Conservation (phyloP, 2,113 vertebrate species). For the Varanus komodoensis region DNA sequence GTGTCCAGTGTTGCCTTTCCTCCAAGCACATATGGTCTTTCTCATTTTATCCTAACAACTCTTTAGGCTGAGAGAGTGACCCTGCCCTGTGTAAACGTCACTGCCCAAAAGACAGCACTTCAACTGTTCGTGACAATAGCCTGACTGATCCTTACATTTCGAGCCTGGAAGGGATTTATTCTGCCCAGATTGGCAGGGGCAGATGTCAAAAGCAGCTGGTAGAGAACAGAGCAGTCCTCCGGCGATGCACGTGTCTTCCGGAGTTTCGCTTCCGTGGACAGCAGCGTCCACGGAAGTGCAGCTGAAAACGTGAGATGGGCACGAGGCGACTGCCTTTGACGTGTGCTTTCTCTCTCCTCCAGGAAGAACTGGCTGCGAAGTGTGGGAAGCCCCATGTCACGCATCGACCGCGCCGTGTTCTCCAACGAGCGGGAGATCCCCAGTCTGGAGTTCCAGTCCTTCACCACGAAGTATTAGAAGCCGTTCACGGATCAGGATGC, state of each 20-base stretch:
- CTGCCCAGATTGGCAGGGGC: neutral
- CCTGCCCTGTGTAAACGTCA: neutral
- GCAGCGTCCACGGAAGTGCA: neutral
- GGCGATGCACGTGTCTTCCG: neutral
- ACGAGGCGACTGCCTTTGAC: neutral
- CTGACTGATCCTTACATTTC: neutral
- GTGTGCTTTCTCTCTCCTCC: neutral
- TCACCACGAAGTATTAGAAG: constrained; percentile 63
- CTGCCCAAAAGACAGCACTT: neutral
- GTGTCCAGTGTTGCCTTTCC: too few species aligned
- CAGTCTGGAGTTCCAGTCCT: constrained; percentile 54
- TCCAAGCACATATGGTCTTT: neutral
- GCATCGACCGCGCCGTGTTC: constrained; percentile 64
- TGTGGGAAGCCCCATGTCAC: constrained; percentile 67
- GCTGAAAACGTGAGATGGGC: neutral
- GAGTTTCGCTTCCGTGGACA: neutral
- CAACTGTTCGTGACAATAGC: neutral
- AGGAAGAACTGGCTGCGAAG: constrained; percentile 69
- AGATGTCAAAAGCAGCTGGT: neutral
- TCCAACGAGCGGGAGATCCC: constrained; percentile 56
- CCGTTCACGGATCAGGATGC: neutral
- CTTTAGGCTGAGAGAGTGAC: too few species aligned
- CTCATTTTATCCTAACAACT: too few species aligned
- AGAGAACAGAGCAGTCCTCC: neutral
- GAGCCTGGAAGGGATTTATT: neutral